Evolutionary conservation across 1,140 invertebrate genomes (phyloP).

Genomic region (Ooceraea biroi): DNA sequence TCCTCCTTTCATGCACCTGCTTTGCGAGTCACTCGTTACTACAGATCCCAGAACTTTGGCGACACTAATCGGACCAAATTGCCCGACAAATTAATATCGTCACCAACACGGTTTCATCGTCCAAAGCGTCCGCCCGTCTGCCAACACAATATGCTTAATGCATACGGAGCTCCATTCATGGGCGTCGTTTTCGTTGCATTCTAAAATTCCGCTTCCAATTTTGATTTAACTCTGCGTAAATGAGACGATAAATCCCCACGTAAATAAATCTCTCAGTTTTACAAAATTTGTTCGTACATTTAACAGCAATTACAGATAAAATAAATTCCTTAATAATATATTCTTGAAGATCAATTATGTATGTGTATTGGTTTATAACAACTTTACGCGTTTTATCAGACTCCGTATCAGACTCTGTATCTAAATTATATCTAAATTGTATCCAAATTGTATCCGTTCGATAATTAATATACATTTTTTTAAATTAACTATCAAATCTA

Average conservation of each 20-base stretch:
- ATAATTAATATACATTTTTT: no score
- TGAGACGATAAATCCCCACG: no score
- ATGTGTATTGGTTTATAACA: no score
- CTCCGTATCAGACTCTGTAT: no score
- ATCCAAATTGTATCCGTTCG: no score
- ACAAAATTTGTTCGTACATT: not conserved
- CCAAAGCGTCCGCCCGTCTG: conserved; percentile 23
- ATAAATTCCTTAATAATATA: not conserved
- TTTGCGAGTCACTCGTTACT: not conserved
- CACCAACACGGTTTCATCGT: conserved; percentile 16
- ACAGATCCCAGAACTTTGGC: conserved; percentile 28
- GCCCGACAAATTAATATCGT: conserved; percentile 68
- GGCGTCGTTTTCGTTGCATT: conserved; percentile 3
- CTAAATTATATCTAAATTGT: no score
- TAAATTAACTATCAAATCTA: no score
- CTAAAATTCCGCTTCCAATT: not conserved
- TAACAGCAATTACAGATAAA: not conserved
- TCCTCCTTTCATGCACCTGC: not conserved
- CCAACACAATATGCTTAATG: conserved; percentile 19
- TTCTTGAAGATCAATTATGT: no score
- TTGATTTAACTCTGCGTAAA: no score
- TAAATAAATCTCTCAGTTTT: not conserved
- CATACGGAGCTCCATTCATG: conserved; percentile 33
- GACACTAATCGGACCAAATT: conserved; percentile 73
- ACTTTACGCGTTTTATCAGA: no score